Base-by-base conservation (phyloP, 2,888 invertebrate species). In the Microplitis deprimator region DNA sequence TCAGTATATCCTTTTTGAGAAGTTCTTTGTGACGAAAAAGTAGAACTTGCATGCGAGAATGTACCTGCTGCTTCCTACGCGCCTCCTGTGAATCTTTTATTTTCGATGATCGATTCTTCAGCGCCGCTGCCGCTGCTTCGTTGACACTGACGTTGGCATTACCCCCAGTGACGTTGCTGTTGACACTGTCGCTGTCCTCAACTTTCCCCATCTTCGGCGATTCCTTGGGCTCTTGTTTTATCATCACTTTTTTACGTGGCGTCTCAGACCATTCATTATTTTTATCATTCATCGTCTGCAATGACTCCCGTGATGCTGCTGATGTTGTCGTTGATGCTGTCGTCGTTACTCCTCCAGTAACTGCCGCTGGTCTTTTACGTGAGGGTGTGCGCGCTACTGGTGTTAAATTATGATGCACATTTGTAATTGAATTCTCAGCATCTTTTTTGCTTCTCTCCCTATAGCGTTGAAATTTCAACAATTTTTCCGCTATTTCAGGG, bases 401-500 rank as follows among this genome's bases (percentile, higher is more conserved):
- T 59, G 80, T 81, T 10, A 86, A 80, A 71, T 83, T 82, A 50
- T 89, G 84, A 78, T 90, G 87, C 83, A 85, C 83, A 80, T 88
- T 82, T 77, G 83, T 72, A 29, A 86, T 79, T 83, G 89, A 89
- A 85, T 87, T 83, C 81, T 89, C 86, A 72, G 84, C 77, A 87
- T 92, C 89, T 84, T 94, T 94, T 94, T 94, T 94, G 82, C 94
- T 93, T 83, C 94, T 93, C 88, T 96, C 96, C 86, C 96, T 96
- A 86, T 95, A 96, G 71, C 95, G 93, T 90, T 97, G 97, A 84
- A 97, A 92, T 84, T 96, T 96, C 64, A 97, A 91, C 70, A 98
- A 90, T 88, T 97, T 98, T 86, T 97, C 97, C 89, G 97, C 97
- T 81, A 97, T 96, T 90, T 97, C 97, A 0, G 97, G 97, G 88